Base-by-base conservation (phyloP, 2,888 invertebrate species). In the Oscheius sp. region DNA sequence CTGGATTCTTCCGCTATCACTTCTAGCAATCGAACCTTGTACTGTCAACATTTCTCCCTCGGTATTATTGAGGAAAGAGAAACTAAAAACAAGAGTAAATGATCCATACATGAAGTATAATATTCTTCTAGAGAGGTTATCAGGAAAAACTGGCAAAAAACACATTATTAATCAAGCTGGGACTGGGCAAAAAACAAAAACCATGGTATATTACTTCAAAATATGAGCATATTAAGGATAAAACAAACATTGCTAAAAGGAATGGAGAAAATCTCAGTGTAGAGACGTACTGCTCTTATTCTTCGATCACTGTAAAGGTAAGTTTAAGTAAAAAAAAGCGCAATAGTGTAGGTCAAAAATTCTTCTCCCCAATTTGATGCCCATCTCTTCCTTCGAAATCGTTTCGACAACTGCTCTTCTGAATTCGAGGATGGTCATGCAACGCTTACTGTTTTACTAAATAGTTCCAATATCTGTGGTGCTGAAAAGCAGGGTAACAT, bases 11-110 rank as follows among this genome's bases (percentile, higher is more conserved):
- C 59, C 9, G 30, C n/a, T 8, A 17, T 44, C 14, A 26, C 28
- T 1, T 8, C 41, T 8, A n/a, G 17, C 12, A 59, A 26, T 6
- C 24, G 28, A 4, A 12, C 14, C 17, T 26, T 6, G n/a, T 14
- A 50, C n/a, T 64, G 64, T 24, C 64, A 17, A n/a, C 64, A 64
- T n/a, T 64, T 64, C 24, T 24, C 51, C 20, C 36, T 64, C 5
- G 33, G 33, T 2, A 64, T 64, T 3, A 59, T 59, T 44, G 44
- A 59, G 28, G 44, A 28, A 44, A n/a, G 17, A 1, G n/a, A 38
- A 26, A 41, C 20, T n/a, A 44, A 59, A 41, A 26, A 14, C 14
- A 59, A 59, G 44, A 59, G 59, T 59, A 28, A 12, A 6, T 20
- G 3, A n/a, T n/a, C n/a, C n/a, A n/a, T n/a, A n/a, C n/a, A n/a